phyloP scores from a whole-genome alignment of 2,113 vertebrate species.

The Amia ocellicauda region DNA sequence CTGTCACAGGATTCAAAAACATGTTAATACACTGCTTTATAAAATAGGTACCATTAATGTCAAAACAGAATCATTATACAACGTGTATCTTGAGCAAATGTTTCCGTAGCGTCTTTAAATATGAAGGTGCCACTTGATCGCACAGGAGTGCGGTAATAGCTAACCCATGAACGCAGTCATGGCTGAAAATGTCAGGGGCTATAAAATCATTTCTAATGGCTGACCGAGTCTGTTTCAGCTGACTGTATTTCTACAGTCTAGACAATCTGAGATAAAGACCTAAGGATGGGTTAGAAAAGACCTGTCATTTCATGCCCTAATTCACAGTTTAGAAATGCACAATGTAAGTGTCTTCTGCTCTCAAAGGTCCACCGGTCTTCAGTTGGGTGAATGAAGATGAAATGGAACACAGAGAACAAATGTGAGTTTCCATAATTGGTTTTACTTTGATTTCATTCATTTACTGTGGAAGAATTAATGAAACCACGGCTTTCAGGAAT shows the following conservation, averaged over 20 bases:
- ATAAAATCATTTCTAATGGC: constrained; percentile 4
- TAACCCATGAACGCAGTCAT: background rate
- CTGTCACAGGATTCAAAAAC: background rate
- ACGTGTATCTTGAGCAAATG: constrained; percentile 1
- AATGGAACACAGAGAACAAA: background rate
- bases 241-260: constrained; percentile 1
- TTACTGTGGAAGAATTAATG: background rate
- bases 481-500: too few species aligned
- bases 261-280: background rate
- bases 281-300: background rate
- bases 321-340: background rate
- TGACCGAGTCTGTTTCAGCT: constrained; percentile 4
- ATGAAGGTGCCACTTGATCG: constrained; percentile 3
- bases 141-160: background rate
- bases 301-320: constrained; percentile 4
- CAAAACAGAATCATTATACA: background rate
- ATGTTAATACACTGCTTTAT: too few species aligned
- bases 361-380: background rate
- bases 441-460: too few species aligned
- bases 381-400: background rate
- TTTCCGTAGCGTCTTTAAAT: background rate
- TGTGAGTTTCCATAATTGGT: background rate
- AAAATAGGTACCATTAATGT: background rate
- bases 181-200: background rate
- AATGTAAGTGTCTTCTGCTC: background rate